Evolutionary conservation across 2,888 invertebrate species (phyloP).

Genomic region (Dolichomitus sp.): DNA sequence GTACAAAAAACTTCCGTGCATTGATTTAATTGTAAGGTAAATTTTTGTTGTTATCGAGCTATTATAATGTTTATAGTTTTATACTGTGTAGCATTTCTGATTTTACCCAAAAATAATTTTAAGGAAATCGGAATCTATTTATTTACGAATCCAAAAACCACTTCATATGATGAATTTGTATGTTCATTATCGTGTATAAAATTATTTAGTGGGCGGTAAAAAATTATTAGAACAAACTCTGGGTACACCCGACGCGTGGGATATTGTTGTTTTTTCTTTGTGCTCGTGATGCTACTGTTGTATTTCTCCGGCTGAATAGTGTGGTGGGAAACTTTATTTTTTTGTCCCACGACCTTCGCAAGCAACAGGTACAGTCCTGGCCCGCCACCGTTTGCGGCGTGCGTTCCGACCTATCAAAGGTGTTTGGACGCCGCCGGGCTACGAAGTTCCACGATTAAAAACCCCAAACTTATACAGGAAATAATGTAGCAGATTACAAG

Average conservation of each 20-base stretch:
- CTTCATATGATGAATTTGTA: background rate
- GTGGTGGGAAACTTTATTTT: constrained; percentile 42
- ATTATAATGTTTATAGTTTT: too few relatives aligned
- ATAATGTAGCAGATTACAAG: background rate
- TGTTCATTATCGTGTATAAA: background rate
- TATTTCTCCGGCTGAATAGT: constrained; percentile 18
- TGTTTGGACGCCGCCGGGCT: constrained; percentile 19
- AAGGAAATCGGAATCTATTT: background rate
- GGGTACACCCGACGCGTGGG: background rate
- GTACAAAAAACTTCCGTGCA: background rate
- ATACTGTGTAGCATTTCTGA: background rate
- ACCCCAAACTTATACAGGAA: background rate
- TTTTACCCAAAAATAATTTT: background rate
- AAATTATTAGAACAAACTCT: background rate
- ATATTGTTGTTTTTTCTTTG: background rate
- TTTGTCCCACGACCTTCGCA: constrained; percentile 42
- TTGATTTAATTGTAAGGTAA: background rate
- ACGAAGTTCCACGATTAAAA: background rate
- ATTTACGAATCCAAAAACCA: background rate
- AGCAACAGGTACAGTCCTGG: constrained; percentile 56
- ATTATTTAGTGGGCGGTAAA: background rate
- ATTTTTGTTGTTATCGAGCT: too few relatives aligned
- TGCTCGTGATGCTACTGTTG: background rate
- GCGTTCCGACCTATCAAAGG: constrained; percentile 28
- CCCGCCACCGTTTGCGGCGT: constrained; percentile 27